These are phyloP conservation scores for Enteromius afrohamiltoni DNA, from an alignment of 2,797 vertebrate species.

Conservation along the genomic window DNA sequence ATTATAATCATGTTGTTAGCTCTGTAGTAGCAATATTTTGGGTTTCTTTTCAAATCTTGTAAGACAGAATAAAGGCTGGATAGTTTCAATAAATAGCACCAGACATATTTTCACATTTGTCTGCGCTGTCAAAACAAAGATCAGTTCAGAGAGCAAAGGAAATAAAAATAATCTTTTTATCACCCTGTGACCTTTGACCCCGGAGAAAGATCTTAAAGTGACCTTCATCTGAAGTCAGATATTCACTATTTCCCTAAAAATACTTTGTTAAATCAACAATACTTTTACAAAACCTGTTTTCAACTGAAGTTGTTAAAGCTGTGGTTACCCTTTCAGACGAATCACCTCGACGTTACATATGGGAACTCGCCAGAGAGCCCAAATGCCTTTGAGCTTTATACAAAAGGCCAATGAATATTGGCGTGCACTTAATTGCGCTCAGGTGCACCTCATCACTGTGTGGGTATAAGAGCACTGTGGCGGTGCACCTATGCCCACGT, in stretches of 20 bases:
- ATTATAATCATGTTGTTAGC: neutral
- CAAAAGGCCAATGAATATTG: no score
- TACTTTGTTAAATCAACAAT: neutral
- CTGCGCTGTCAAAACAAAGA: neutral
- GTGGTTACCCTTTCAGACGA: no score
- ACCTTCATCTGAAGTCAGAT: neutral
- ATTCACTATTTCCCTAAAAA: neutral
- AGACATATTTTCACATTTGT: neutral
- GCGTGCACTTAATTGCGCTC: no score
- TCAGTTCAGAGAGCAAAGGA: neutral
- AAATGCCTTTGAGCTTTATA: no score
- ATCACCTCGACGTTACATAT: no score
- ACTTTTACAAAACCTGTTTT: no score
- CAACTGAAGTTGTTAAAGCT: no score
- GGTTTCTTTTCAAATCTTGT: neutral
- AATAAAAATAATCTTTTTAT: neutral
- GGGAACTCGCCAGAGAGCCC: no score
- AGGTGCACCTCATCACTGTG: no score
- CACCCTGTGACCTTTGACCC: neutral
- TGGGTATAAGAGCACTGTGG: no score
- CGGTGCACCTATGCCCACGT: no score
- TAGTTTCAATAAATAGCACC: neutral
- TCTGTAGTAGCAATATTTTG: neutral
- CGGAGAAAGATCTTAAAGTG: neutral
- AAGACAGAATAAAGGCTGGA: neutral